These are phyloP conservation scores for Brachionus asplanchnoidis DNA, from an alignment of 1,140 invertebrate genomes.

Conservation along the genomic window DNA sequence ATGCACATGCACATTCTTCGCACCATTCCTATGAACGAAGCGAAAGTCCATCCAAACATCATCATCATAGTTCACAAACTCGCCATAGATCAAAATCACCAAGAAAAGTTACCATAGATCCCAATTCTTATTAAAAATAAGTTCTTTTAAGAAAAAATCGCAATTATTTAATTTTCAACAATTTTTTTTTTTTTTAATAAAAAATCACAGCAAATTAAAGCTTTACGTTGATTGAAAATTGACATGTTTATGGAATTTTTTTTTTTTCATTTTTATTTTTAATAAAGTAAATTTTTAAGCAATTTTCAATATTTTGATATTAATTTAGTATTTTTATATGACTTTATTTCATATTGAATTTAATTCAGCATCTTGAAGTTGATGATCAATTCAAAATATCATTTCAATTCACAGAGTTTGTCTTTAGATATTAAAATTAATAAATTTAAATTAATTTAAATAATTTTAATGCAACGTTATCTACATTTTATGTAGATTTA, in stretches of 20 bases:
- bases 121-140: conserved; percentile 36
- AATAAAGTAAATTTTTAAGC: neutral
- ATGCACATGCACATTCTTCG: conserved; percentile 19
- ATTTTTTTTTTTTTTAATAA: conserved; percentile 10
- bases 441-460: no score
- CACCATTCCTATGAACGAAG: neutral
- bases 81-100: conserved; percentile 41
- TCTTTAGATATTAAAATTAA: no score
- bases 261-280: neutral
- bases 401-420: no score
- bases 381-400: no score
- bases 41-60: neutral
- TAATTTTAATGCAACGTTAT: no score
- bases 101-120: conserved; percentile 39
- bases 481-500: no score
- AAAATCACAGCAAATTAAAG: neutral
- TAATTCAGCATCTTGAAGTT: no score
- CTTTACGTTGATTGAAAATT: neutral
- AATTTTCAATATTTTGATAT: neutral
- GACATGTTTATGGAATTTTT: neutral
- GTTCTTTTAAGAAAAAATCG: neutral
- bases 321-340: neutral
- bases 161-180: neutral
- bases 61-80: conserved; percentile 7
- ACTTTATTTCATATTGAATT: no score